A percentile compares a stretch with the other conserved stretches of the same genome.
phyloP scores from a whole-genome alignment of 2,113 vertebrate genomes.

The Labrus mixtus region DNA sequence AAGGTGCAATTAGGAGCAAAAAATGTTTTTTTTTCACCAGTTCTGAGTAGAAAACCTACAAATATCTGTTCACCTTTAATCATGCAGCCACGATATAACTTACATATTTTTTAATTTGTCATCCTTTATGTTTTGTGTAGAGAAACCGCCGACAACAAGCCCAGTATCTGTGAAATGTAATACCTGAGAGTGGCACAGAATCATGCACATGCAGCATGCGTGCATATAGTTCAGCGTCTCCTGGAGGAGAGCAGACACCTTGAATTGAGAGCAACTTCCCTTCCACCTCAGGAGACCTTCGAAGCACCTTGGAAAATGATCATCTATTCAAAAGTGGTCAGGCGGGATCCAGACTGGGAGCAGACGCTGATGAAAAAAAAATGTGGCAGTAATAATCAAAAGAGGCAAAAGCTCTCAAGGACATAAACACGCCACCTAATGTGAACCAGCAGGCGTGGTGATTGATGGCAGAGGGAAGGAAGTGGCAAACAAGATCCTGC shows the following conservation, averaged over 20 bases:
- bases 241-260: conserved; percentile 21
- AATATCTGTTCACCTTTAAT: too few species aligned
- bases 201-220: conserved; percentile 13
- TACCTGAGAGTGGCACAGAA: background rate
- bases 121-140: background rate
- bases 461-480: background rate
- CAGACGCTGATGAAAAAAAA: conserved; percentile 45
- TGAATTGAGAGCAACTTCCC: conserved; percentile 36
- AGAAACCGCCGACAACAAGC: background rate
- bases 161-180: conserved; percentile 7
- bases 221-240: conserved; percentile 8
- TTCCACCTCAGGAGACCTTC: conserved; percentile 39
- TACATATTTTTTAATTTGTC: background rate
- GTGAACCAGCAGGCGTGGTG: conserved; percentile 16
- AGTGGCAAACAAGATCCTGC: background rate
- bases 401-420: conserved; percentile 52
- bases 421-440: conserved; percentile 39
- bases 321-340: conserved; percentile 44
- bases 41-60: too few species aligned
- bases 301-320: conserved; percentile 59
- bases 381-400: conserved; percentile 38
- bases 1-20: background rate
- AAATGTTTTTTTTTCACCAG: too few species aligned
- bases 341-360: conserved; percentile 27
- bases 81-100: too few species aligned